Conservation (phyloP, 2,113 vertebrate species). For the Copsychus sechellarum region DNA sequence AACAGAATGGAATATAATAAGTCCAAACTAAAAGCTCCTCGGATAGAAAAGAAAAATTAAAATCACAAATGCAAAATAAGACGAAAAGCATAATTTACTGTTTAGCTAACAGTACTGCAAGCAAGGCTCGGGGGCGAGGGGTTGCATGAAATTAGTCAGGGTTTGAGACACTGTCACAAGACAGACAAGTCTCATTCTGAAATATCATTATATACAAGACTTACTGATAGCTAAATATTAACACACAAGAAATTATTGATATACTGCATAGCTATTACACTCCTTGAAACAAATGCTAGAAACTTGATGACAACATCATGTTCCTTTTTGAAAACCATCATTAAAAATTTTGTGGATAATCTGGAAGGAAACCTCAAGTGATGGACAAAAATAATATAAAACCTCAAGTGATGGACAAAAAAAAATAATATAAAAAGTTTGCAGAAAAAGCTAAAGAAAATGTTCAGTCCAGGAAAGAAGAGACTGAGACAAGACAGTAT, state of each 20-base stretch:
- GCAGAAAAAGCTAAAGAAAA: background rate
- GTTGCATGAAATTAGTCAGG: background rate
- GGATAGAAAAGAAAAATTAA: background rate
- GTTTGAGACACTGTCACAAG: background rate
- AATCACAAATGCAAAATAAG: background rate
- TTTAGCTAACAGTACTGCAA: background rate
- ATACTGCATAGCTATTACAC: background rate
- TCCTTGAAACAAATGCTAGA: background rate
- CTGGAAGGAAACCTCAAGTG: background rate
- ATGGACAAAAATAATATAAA: no score
- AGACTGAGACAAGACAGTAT: background rate
- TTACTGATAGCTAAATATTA: conserved; percentile 7
- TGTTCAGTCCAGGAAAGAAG: background rate
- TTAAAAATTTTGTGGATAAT: background rate
- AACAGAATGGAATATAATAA: background rate
- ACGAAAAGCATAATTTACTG: background rate
- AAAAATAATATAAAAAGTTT: background rate
- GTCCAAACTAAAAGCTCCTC: background rate
- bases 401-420: background rate
- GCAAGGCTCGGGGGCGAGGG: background rate
- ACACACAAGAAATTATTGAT: background rate
- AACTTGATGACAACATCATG: background rate
- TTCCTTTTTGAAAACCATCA: background rate
- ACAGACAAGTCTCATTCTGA: background rate
- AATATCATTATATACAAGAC: background rate